Conservation (phyloP, 2,113 vertebrate genomes). For the Noturus placidus region DNA sequence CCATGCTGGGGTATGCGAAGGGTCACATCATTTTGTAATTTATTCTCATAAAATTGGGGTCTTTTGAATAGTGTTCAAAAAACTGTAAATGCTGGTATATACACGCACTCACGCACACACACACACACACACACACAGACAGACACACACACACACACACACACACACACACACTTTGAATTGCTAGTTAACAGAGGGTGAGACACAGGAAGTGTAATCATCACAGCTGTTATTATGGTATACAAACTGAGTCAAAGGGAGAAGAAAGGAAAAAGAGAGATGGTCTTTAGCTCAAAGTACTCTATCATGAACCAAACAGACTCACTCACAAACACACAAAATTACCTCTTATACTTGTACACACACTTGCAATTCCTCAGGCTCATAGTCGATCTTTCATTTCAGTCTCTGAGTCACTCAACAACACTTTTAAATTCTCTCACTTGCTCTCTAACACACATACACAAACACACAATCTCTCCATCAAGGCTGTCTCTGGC, state of each 20-base stretch:
- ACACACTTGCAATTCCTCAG: constrained; percentile 39
- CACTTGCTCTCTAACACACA: constrained; percentile 33
- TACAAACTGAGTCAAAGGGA: constrained; percentile 56
- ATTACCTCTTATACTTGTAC: constrained; percentile 42
- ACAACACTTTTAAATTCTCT: constrained; percentile 42
- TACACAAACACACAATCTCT: constrained; percentile 50
- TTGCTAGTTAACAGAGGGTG: constrained; percentile 53
- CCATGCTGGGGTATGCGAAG: too few species aligned
- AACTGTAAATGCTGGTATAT: background rate
- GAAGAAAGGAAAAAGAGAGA: constrained; percentile 4
- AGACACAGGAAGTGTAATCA: constrained; percentile 65
- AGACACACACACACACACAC: constrained; percentile 33
- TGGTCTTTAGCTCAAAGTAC: constrained; percentile 26
- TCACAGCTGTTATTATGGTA: constrained; percentile 68
- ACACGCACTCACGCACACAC: background rate
- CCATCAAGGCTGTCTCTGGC: constrained; percentile 34
- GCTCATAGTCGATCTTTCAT: constrained; percentile 30
- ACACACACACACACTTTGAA: constrained; percentile 31
- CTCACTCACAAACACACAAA: constrained; percentile 44
- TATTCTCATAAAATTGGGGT: background rate
- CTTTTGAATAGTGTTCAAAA: background rate
- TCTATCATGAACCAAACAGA: constrained; percentile 42
- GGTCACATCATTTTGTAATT: background rate
- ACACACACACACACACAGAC: constrained; percentile 22
- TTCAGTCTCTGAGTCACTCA: constrained; percentile 46